These are phyloP conservation scores for Tympanoctomys barrerae DNA, from an alignment of 2,797 vertebrate species.

Conservation along the genomic window DNA sequence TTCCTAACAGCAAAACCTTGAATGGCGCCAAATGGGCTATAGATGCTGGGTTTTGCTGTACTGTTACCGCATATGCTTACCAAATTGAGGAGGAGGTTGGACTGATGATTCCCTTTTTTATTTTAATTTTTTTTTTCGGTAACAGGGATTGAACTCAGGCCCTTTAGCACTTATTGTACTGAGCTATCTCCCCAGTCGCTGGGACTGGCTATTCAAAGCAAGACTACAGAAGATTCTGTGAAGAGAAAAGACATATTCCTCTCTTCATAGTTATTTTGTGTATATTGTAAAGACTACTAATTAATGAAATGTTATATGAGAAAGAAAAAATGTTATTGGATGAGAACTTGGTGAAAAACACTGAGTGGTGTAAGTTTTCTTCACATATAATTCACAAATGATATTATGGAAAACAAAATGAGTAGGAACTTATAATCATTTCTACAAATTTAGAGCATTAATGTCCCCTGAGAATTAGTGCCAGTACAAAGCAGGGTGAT, in stretches of 20 bases:
- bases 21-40: slow-evolving; percentile 86
- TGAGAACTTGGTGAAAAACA: not conserved
- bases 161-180: no score
- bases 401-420: no score
- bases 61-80: slow-evolving; percentile 88
- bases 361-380: not conserved
- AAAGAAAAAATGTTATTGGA: not conserved
- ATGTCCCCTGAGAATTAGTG: not conserved
- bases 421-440: not conserved
- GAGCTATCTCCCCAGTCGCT: no score
- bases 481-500: not conserved
- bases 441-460: not conserved
- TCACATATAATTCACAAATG: not conserved
- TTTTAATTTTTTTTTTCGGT: no score
- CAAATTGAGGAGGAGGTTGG: slow-evolving; percentile 87
- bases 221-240: slow-evolving; percentile 84
- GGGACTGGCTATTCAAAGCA: slow-evolving; percentile 82
- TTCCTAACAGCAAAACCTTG: slow-evolving; percentile 75
- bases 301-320: not conserved
- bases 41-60: slow-evolving; percentile 85
- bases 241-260: slow-evolving; percentile 89
- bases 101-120: no score
- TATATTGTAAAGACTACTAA: no score
- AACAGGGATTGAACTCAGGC: no score
- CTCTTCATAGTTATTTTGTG: slow-evolving; percentile 87